phyloP scores from a whole-genome alignment of 2,888 invertebrate species.

The Brachynemurus nebulosus region DNA sequence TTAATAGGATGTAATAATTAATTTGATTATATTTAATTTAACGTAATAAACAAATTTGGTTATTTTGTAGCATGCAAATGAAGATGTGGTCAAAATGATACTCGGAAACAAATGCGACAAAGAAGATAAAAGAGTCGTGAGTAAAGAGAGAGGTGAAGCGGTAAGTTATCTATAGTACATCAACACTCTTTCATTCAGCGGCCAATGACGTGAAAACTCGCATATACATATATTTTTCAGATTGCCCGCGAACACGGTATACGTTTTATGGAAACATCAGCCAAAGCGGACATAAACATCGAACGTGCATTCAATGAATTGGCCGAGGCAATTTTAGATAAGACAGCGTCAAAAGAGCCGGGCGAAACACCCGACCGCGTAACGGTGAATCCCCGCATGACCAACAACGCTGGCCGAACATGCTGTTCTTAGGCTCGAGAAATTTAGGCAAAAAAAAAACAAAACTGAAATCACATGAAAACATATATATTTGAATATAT shows the following conservation, averaged over 20 bases:
- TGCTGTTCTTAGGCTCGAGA: slow-evolving; percentile 37
- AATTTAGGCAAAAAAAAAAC: not conserved
- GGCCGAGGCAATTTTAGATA: slow-evolving; percentile 89
- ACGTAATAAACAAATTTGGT: too few species aligned
- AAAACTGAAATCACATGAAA: not conserved
- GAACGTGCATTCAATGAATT: slow-evolving; percentile 90
- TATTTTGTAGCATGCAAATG: slow-evolving; percentile 79
- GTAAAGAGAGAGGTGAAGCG: slow-evolving; percentile 83
- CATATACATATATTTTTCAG: slow-evolving; percentile 35
- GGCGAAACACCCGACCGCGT: slow-evolving; percentile 59
- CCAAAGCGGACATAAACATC: slow-evolving; percentile 93
- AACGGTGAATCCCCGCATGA: slow-evolving; percentile 57
- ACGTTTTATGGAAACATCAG: slow-evolving; percentile 95
- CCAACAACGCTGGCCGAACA: slow-evolving; percentile 45
- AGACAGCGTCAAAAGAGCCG: slow-evolving; percentile 69
- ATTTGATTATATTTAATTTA: too few species aligned
- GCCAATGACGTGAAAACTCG: not conserved
- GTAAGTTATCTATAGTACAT: too few species aligned
- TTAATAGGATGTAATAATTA: too few species aligned
- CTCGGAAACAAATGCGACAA: slow-evolving; percentile 97
- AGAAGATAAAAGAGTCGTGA: slow-evolving; percentile 87
- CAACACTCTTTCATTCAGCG: too few species aligned
- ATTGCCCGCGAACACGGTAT: slow-evolving; percentile 93
- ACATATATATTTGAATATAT: too few species aligned
- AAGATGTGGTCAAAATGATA: slow-evolving; percentile 98